These are phyloP conservation scores for Harpagifer antarcticus DNA, from an alignment of 2,797 vertebrate species.

Conservation along the genomic window DNA sequence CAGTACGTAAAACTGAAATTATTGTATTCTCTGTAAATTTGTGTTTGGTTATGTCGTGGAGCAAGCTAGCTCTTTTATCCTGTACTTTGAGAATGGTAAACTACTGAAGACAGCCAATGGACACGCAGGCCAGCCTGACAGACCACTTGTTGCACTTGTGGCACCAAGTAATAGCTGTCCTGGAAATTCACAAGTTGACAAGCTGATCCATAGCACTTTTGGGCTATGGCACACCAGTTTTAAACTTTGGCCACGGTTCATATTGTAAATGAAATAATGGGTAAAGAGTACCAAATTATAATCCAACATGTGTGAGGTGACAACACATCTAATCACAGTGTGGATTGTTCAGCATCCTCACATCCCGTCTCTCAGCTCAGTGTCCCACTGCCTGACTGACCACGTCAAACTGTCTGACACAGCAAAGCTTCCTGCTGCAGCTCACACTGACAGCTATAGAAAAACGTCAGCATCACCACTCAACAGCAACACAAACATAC, in stretches of 20 bases:
- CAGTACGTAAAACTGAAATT: background rate
- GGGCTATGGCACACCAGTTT: background rate
- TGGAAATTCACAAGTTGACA: background rate
- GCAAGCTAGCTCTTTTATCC: background rate
- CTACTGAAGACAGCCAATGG: background rate
- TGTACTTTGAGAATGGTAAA: background rate
- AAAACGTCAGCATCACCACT: background rate
- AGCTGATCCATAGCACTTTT: background rate
- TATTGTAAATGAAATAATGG: background rate
- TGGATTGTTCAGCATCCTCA: background rate
- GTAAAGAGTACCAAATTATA: background rate
- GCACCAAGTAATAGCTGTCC: background rate
- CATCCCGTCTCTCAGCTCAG: background rate
- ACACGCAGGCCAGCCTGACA: background rate
- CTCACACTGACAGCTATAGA: background rate
- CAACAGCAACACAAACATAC: background rate
- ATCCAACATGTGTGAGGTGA: too few species aligned
- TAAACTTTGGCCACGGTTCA: background rate
- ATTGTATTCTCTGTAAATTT: background rate
- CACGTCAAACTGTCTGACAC: background rate
- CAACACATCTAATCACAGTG: background rate
- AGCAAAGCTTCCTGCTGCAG: background rate
- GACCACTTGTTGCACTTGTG: background rate
- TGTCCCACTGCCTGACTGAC: background rate
- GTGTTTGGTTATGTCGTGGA: background rate